Evolutionary conservation across 2,113 vertebrate species (phyloP).

Genomic region (Turdus rufiventris): DNA sequence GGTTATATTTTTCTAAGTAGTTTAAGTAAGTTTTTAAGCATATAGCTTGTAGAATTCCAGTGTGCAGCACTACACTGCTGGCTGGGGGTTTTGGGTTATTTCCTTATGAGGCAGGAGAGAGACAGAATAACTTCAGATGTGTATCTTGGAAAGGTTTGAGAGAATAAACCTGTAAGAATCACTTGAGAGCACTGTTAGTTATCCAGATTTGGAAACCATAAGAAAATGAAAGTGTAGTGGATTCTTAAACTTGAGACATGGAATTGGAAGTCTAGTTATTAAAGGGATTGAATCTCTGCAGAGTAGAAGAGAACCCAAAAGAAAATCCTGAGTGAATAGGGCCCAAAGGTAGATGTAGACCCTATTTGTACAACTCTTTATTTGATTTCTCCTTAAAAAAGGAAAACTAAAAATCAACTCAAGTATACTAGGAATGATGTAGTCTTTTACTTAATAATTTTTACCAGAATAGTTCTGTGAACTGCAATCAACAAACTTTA

Average conservation of each 20-base stretch:
- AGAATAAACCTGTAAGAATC: constrained; percentile 23
- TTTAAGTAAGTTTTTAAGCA: background rate
- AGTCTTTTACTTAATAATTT: background rate
- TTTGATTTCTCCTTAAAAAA: background rate
- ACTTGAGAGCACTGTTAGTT: constrained; percentile 36
- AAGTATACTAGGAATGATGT: background rate
- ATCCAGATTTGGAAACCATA: constrained; percentile 5
- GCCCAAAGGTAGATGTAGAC: background rate
- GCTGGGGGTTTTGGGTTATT: background rate
- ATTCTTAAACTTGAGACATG: background rate
- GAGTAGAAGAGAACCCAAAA: background rate
- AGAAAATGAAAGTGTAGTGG: constrained; percentile 3
- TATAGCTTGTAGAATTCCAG: background rate
- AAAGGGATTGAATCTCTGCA: constrained; percentile 2
- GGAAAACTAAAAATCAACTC: background rate
- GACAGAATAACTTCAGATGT: constrained; percentile 13
- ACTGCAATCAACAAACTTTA: background rate
- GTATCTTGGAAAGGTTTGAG: constrained; percentile 45
- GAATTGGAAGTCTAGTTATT: background rate
- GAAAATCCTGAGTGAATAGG: background rate
- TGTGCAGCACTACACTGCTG: background rate
- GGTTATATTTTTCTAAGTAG: background rate
- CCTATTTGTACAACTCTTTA: background rate
- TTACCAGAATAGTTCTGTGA: background rate
- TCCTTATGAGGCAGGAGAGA: background rate